phyloP scores from a whole-genome alignment of 2,888 invertebrate species.

The Halocaridina rubra region DNA sequence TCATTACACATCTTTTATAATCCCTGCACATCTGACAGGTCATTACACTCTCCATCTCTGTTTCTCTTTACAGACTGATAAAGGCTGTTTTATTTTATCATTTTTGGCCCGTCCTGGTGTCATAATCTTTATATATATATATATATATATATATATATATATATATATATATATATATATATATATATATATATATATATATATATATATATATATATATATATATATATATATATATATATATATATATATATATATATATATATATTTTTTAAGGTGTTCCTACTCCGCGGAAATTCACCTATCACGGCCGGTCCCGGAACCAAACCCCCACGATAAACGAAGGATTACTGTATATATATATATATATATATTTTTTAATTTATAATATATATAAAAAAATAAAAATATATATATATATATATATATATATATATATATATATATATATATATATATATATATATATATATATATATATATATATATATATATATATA shows the following conservation, averaged over 20 bases:
- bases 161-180: not conserved
- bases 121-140: no score
- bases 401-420: not conserved
- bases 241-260: not conserved
- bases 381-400: not conserved
- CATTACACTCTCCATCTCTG: no score
- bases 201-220: conserved; percentile 1
- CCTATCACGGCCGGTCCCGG: no score
- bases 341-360: no score
- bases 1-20: no score
- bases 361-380: not conserved
- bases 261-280: no score
- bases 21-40: no score
- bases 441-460: conserved; percentile 6
- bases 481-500: conserved; percentile 6
- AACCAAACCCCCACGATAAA: no score
- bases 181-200: conserved; percentile 1
- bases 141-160: conserved; percentile 2
- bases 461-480: conserved; percentile 5
- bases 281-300: no score
- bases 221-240: not conserved
- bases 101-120: no score
- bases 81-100: no score
- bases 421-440: conserved; percentile 9
- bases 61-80: no score